phyloP scores from a whole-genome alignment of 2,888 invertebrate species.

The Coleophora flavipennella region DNA sequence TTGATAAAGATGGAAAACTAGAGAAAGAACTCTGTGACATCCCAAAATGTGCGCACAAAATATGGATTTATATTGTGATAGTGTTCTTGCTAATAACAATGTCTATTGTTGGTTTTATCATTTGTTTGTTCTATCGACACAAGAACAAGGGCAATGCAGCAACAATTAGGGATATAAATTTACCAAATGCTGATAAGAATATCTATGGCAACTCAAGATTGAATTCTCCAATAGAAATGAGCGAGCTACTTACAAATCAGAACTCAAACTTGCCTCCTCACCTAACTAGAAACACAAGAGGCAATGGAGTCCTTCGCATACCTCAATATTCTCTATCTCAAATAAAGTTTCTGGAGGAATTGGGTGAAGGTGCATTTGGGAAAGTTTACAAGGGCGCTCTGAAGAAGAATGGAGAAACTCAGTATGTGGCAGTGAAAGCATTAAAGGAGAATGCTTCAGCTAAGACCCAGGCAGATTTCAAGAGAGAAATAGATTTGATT shows the following conservation, averaged over 20 bases:
- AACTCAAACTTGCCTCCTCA: constrained; percentile 51
- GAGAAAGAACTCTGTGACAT: constrained; percentile 89
- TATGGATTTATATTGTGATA: constrained; percentile 86
- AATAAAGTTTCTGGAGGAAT: constrained; percentile 89
- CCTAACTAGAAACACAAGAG: constrained; percentile 59
- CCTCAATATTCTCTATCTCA: constrained; percentile 90
- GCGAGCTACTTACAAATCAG: constrained; percentile 78
- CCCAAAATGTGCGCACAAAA: constrained; percentile 88
- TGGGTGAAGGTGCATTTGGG: constrained; percentile 98
- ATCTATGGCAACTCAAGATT: constrained; percentile 85
- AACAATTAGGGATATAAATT: constrained; percentile 78
- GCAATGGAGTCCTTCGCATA: constrained; percentile 74
- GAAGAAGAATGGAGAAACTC: constrained; percentile 76
- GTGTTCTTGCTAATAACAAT: constrained; percentile 73
- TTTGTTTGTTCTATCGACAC: constrained; percentile 77
- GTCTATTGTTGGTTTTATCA: constrained; percentile 47
- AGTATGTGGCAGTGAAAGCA: constrained; percentile 94
- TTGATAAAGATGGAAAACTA: constrained; percentile 77
- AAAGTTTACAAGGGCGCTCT: constrained; percentile 97
- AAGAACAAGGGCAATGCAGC: constrained; percentile 71
- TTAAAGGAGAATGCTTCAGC: constrained; percentile 93
- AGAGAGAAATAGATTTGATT: constrained; percentile 94
- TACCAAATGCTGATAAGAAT: constrained; percentile 83
- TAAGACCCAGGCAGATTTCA: constrained; percentile 93
- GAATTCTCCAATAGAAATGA: constrained; percentile 88